Percentiles rank a stretch among this genome's conserved stretches.
These are phyloP conservation scores for Ditula angustiorana DNA, from an alignment of 2,888 invertebrate species.

Conservation along the genomic window DNA sequence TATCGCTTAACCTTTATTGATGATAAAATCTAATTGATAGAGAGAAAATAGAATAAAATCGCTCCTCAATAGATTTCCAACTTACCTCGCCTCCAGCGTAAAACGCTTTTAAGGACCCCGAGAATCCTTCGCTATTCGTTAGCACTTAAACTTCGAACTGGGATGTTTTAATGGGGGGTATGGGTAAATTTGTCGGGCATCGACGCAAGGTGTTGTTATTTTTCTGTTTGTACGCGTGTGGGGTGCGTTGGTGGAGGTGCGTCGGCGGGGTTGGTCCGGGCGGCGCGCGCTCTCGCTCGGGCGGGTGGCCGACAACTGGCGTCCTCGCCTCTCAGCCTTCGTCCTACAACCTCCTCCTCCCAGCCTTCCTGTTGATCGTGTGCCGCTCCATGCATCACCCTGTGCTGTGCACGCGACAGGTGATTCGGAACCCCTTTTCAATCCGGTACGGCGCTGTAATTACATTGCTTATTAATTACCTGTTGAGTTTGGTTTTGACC, in stretches of 20 bases:
- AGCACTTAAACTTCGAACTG: conserved; percentile 64
- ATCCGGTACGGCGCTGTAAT: conserved; percentile 54
- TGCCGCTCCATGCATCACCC: conserved; percentile 76
- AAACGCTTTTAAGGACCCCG: conserved; percentile 57
- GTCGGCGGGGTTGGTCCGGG: conserved; percentile 51
- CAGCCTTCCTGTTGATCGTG: conserved; percentile 64
- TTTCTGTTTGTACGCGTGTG: conserved; percentile 33
- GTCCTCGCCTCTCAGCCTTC: conserved; percentile 53
- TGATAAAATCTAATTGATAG: conserved; percentile 21
- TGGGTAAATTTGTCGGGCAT: neutral
- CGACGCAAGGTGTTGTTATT: conserved; percentile 22
- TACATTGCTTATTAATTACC: conserved; percentile 18
- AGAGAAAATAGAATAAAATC: conserved; percentile 36
- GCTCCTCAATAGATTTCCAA: conserved; percentile 51
- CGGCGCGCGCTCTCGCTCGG: conserved; percentile 58
- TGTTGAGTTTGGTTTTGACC: neutral
- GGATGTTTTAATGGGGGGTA: neutral
- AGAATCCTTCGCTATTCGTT: conserved; percentile 60
- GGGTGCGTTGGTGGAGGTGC: conserved; percentile 51
- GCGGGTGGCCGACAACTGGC: conserved; percentile 82
- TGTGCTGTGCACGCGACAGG: conserved; percentile 82
- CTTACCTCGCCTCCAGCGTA: conserved; percentile 68
- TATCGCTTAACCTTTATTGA: conserved; percentile 23
- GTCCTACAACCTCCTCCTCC: conserved; percentile 43
- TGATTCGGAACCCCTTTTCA: conserved; percentile 64